These are phyloP conservation scores for Diploptera punctata DNA, from an alignment of 2,888 invertebrate species.

Conservation along the genomic window DNA sequence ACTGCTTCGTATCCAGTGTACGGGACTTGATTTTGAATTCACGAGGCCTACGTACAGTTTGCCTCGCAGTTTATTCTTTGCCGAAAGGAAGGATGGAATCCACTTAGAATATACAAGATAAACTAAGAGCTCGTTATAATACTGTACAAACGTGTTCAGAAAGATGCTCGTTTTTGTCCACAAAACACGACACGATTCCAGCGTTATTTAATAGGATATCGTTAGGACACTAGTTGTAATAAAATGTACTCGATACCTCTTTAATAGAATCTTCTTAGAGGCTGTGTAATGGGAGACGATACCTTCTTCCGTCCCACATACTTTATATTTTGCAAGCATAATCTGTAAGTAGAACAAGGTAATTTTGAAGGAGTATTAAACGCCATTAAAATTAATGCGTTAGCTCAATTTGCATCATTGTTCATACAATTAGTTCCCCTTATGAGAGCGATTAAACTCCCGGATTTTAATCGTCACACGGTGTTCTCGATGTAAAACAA, in stretches of 20 bases:
- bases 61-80: background rate
- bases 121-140: background rate
- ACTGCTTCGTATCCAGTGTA: background rate
- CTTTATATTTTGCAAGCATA: background rate
- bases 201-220: background rate
- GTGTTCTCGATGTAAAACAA: too few species aligned
- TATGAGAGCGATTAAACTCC: too few species aligned
- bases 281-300: background rate
- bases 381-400: background rate
- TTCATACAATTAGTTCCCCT: background rate
- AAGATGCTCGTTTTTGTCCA: conserved; percentile 4
- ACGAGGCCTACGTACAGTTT: background rate
- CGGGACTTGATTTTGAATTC: background rate
- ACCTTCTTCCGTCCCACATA: background rate
- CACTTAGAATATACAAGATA: background rate
- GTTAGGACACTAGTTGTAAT: background rate
- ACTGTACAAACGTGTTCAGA: background rate
- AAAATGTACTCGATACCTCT: background rate
- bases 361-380: background rate
- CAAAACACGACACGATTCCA: background rate
- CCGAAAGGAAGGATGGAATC: background rate
- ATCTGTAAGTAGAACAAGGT: background rate
- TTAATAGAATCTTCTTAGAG: background rate
- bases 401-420: background rate
- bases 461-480: too few species aligned